Evolutionary conservation across 2,797 vertebrate genomes (phyloP).

Genomic region (Cichlasoma orientale): DNA sequence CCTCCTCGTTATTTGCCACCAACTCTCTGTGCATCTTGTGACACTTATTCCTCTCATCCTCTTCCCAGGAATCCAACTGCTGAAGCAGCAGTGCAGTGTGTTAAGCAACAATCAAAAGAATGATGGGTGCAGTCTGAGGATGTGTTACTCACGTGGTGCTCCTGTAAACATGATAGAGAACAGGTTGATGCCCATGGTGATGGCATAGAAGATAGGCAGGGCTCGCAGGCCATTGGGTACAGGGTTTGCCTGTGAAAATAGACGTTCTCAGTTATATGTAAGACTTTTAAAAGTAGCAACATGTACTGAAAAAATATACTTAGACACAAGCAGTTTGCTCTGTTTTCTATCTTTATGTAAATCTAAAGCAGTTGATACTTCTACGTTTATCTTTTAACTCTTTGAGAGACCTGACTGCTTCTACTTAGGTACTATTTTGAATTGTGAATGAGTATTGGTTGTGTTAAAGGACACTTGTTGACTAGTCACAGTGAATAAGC

Average conservation of each 20-base stretch:
- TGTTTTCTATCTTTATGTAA: background rate
- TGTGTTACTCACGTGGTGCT: conserved; percentile 87
- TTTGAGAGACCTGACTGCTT: background rate
- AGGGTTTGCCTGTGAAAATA: conserved; percentile 84
- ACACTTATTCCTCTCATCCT: conserved; percentile 24
- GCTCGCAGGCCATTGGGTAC: conserved; percentile 92
- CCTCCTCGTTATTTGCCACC: conserved; percentile 15
- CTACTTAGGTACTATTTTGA: background rate
- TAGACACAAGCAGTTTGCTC: background rate
- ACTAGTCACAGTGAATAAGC: background rate
- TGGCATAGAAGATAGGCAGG: conserved; percentile 92
- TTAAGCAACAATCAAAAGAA: conserved; percentile 7
- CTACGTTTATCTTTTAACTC: background rate
- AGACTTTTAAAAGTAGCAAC: background rate
- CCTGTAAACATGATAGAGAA: conserved; percentile 97
- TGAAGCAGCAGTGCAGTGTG: conserved; percentile 21
- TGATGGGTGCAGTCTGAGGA: background rate
- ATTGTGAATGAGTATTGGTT: background rate
- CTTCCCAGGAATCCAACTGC: conserved; percentile 26
- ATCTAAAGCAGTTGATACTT: background rate
- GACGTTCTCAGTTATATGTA: background rate
- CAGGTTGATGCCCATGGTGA: conserved; percentile 92
- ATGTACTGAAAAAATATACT: background rate
- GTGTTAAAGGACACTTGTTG: background rate
- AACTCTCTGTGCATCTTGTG: conserved; percentile 15